Percentiles rank a stretch among this genome's conserved stretches.
Evolutionary conservation across 2,797 vertebrate genomes (phyloP).

Genomic region (Corythornis leucogaster): DNA sequence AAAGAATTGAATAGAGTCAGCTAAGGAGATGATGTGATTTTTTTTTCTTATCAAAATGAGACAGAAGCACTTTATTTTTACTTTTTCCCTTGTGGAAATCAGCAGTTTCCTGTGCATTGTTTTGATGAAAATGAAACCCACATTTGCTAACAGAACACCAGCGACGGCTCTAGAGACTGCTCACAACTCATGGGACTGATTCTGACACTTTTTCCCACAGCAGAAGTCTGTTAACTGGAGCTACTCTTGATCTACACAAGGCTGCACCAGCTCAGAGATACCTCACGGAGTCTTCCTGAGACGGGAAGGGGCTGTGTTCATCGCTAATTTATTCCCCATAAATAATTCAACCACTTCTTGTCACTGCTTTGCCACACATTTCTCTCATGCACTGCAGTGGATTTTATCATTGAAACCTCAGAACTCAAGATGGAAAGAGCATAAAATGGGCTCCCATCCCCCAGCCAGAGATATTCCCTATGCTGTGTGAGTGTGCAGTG

Average conservation of each 20-base stretch:
- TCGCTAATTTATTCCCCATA: neutral
- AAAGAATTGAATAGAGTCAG: neutral
- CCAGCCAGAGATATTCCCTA: neutral
- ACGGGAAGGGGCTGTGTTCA: neutral
- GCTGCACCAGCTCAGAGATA: neutral
- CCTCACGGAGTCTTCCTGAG: neutral
- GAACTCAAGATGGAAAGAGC: neutral
- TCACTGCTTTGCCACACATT: neutral
- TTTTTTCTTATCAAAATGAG: neutral
- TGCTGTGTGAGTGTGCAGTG: accelerated
- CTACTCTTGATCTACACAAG: neutral
- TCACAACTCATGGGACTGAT: neutral
- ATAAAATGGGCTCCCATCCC: neutral
- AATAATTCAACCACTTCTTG: constrained; percentile 16
- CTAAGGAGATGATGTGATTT: neutral
- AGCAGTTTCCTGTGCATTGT: neutral
- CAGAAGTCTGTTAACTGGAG: neutral
- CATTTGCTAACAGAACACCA: neutral
- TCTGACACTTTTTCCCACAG: neutral
- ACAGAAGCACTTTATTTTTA: neutral
- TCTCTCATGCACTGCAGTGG: neutral
- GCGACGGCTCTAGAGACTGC: neutral
- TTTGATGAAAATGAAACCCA: neutral
- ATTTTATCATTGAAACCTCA: neutral
- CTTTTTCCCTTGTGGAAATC: constrained; percentile 19